These are phyloP conservation scores for Glomeris marginata DNA, from an alignment of 2,888 invertebrate genomes.

Conservation along the genomic window DNA sequence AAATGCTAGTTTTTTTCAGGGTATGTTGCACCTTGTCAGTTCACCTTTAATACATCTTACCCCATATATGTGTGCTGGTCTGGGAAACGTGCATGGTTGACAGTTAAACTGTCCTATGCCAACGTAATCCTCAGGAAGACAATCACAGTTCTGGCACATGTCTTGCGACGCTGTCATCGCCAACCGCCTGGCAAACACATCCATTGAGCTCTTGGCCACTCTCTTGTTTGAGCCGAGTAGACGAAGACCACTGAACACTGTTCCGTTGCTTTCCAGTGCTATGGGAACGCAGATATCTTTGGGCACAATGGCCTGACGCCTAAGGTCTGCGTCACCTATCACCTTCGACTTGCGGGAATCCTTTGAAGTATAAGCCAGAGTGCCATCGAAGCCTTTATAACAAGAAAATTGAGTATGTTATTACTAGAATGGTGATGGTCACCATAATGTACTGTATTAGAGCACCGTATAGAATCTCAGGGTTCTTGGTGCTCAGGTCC, in stretches of 20 bases:
- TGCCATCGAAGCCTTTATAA: constrained; percentile 52
- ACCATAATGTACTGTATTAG: too few relatives aligned
- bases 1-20: too few relatives aligned
- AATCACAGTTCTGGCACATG: constrained; percentile 50
- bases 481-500: constrained; percentile 59
- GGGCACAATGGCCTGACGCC: constrained; percentile 56
- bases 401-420: neutral
- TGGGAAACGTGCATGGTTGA: constrained; percentile 13
- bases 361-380: constrained; percentile 61
- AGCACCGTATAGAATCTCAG: constrained; percentile 58
- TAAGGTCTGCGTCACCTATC: constrained; percentile 52
- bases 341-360: constrained; percentile 43
- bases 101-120: constrained; percentile 13
- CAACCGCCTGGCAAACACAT: constrained; percentile 49
- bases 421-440: neutral
- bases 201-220: constrained; percentile 45
- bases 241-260: constrained; percentile 46
- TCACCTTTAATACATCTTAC: constrained; percentile 1
- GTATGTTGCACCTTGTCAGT: too few relatives aligned
- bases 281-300: constrained; percentile 64
- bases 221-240: constrained; percentile 40
- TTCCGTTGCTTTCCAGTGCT: constrained; percentile 67
- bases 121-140: constrained; percentile 41
- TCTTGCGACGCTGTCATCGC: constrained; percentile 45
- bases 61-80: constrained; percentile 7